These are phyloP conservation scores for Bibio marci DNA, from an alignment of 2,888 invertebrate genomes.

Conservation along the genomic window DNA sequence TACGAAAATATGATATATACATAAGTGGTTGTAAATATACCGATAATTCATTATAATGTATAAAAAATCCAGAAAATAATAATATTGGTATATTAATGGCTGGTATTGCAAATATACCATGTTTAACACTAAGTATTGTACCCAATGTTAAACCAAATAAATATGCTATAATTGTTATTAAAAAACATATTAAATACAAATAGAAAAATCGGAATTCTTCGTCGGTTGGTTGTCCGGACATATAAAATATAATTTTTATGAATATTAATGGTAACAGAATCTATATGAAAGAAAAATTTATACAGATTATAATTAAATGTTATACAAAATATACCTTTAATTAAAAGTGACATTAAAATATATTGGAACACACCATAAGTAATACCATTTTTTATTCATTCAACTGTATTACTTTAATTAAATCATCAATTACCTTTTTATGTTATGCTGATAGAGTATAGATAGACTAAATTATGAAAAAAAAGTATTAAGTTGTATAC, in stretches of 20 bases:
- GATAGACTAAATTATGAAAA: too few relatives aligned
- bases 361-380: too few relatives aligned
- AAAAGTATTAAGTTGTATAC: too few relatives aligned
- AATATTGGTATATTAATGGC: constrained; percentile 62
- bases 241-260: constrained; percentile 52
- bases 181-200: constrained; percentile 46
- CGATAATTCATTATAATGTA: constrained; percentile 56
- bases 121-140: constrained; percentile 49
- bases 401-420: too few relatives aligned
- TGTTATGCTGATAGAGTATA: too few relatives aligned
- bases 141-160: constrained; percentile 59
- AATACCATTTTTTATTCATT: too few relatives aligned
- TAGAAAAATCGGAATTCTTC: constrained; percentile 38
- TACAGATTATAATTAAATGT: too few relatives aligned
- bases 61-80: constrained; percentile 71
- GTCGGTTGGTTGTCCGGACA: constrained; percentile 61
- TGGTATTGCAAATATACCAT: constrained; percentile 63
- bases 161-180: constrained; percentile 58
- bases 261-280: constrained; percentile 57
- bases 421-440: too few relatives aligned
- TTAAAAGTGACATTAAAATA: too few relatives aligned
- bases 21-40: constrained; percentile 49
- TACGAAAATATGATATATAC: constrained; percentile 56
- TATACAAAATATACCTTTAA: too few relatives aligned
- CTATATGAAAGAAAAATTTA: constrained; percentile 31